Percentiles rank a stretch among this genome's conserved stretches.
Evolutionary conservation across 37 sponge, comb jelly and placozoan genomes (phyloP).

Genomic region (Theonella swinhoei): DNA sequence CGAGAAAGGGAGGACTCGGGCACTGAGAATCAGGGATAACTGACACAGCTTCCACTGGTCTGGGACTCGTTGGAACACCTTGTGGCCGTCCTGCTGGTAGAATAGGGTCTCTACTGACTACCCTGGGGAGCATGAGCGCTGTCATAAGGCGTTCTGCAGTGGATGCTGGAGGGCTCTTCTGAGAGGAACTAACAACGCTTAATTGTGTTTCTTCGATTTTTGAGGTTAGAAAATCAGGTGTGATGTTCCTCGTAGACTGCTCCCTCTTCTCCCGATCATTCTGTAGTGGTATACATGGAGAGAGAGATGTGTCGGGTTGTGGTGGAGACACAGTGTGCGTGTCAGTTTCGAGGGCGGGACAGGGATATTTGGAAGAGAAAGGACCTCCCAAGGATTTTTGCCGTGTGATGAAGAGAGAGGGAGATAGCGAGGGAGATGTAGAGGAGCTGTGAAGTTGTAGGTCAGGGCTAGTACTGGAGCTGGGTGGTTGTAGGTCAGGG

Average conservation of each 20-base stretch:
- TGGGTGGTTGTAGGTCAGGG: not conserved
- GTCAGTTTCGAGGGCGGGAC: too few species aligned
- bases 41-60: too few species aligned
- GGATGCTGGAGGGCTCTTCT: not conserved
- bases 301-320: not conserved
- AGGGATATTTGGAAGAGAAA: too few species aligned
- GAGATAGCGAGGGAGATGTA: too few species aligned
- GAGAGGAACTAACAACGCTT: not conserved
- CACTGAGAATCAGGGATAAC: not conserved
- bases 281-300: conserved; percentile 5
- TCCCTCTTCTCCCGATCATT: not conserved
- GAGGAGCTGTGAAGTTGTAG: not conserved
- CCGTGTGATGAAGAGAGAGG: too few species aligned
- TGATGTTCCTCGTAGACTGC: not conserved
- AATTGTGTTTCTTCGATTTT: not conserved
- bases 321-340: not conserved
- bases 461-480: too few species aligned
- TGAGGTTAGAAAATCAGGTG: not conserved
- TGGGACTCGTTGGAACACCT: too few species aligned
- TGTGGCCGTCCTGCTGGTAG: too few species aligned
- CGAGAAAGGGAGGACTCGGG: not conserved
- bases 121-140: too few species aligned
- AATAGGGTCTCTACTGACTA: too few species aligned
- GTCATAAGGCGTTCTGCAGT: not conserved
- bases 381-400: too few species aligned